Evolutionary conservation across 2,113 vertebrate species (phyloP).

Genomic region (Pionites leucogaster): DNA sequence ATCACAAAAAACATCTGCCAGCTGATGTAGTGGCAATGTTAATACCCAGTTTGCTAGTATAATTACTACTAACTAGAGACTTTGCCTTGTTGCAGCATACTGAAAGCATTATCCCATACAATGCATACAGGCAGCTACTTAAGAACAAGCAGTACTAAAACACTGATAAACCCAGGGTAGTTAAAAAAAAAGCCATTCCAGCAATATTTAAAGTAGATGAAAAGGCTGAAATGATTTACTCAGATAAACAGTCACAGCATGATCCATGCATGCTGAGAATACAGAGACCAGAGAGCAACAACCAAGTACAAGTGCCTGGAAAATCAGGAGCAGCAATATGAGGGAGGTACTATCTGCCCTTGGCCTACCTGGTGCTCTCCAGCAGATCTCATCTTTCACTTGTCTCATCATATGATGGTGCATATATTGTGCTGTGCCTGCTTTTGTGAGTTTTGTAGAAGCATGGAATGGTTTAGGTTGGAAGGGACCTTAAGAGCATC

Average conservation of each 20-base stretch:
- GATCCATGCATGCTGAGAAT: background rate
- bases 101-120: background rate
- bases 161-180: background rate
- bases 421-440: background rate
- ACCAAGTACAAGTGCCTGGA: background rate
- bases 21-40: background rate
- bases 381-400: background rate
- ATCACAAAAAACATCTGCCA: background rate
- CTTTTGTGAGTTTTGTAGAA: background rate
- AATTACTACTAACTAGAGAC: background rate
- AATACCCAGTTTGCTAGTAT: background rate
- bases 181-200: background rate
- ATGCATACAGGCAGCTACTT: background rate
- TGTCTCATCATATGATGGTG: background rate
- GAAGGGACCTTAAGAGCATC: background rate
- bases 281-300: background rate
- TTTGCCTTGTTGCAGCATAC: background rate
- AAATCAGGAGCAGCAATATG: background rate
- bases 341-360: background rate
- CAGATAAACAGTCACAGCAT: background rate
- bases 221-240: background rate
- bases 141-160: background rate
- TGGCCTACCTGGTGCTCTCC: background rate
- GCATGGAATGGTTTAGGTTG: background rate
- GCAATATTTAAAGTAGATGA: background rate